These are phyloP conservation scores for Nannobrachium achirus DNA, from an alignment of 2,113 vertebrate species.

Conservation along the genomic window DNA sequence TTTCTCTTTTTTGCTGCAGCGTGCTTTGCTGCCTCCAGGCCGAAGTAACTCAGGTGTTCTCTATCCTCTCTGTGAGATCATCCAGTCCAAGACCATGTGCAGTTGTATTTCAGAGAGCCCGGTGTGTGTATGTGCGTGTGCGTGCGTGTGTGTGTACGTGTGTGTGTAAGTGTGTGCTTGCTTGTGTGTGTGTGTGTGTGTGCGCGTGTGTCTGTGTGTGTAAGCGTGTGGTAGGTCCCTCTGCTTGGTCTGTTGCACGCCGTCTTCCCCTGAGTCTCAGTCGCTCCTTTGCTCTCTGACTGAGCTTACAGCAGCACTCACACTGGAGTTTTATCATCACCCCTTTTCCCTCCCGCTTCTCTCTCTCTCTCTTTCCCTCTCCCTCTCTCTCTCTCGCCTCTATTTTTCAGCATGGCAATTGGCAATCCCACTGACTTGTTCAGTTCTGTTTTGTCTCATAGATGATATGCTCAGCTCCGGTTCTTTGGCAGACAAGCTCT, in stretches of 20 bases:
- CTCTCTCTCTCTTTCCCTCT: slow-evolving; percentile 39
- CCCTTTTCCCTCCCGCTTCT: slow-evolving; percentile 58
- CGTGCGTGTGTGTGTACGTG: too few species aligned
- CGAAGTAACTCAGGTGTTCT: slow-evolving; percentile 44
- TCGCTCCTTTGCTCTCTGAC: slow-evolving; percentile 63
- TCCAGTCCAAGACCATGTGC: slow-evolving; percentile 46
- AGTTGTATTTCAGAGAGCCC: slow-evolving; percentile 39
- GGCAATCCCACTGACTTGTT: slow-evolving; percentile 71
- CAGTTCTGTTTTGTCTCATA: slow-evolving; percentile 79
- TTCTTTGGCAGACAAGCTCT: slow-evolving; percentile 60
- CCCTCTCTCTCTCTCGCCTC: slow-evolving; percentile 47
- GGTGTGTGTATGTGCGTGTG: slow-evolving; percentile 46
- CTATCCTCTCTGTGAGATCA: slow-evolving; percentile 39
- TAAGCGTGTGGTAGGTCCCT: slow-evolving; percentile 57
- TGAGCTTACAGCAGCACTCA: slow-evolving; percentile 74
- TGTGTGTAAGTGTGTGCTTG: too few species aligned
- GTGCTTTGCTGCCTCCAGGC: slow-evolving; percentile 28
- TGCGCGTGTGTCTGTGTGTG: slow-evolving; percentile 12
- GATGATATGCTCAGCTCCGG: slow-evolving; percentile 77
- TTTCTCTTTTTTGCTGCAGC: background rate
- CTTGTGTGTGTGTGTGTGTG: background rate
- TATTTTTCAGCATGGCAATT: slow-evolving; percentile 64
- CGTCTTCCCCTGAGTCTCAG: slow-evolving; percentile 58
- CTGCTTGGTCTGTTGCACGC: slow-evolving; percentile 39
- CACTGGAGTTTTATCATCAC: slow-evolving; percentile 81